Evolutionary conservation across 2,888 invertebrate species (phyloP).

Genomic region (Crocallis elinguaria): DNA sequence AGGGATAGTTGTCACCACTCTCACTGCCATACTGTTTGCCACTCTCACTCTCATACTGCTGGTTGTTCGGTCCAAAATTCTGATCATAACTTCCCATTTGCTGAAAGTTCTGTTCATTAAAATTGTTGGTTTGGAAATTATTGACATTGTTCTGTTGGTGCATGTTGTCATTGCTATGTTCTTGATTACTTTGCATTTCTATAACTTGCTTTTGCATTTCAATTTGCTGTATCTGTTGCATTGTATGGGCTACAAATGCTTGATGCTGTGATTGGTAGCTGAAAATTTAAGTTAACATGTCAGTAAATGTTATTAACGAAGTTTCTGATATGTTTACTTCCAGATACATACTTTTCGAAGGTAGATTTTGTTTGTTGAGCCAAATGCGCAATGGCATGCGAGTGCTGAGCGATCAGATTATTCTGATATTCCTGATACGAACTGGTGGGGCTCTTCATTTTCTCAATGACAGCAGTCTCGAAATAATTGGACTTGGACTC

Average conservation of each 20-base stretch:
- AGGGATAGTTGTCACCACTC: conserved; percentile 73
- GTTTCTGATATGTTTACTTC: conserved; percentile 6
- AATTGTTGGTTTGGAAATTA: conserved; percentile 66
- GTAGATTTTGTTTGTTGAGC: conserved; percentile 92
- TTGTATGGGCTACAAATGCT: conserved; percentile 96
- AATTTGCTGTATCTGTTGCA: conserved; percentile 93
- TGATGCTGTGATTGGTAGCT: conserved; percentile 97
- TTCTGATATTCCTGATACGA: conserved; percentile 97
- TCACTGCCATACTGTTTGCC: conserved; percentile 62
- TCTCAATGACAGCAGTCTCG: conserved; percentile 91
- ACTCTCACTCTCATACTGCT: conserved; percentile 74
- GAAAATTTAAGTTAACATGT: conserved; percentile 39
- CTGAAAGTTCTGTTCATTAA: conserved; percentile 66
- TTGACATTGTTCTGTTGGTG: conserved; percentile 62
- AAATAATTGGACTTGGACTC: conserved; percentile 97
- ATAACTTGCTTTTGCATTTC: conserved; percentile 91
- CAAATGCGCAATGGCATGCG: conserved; percentile 90
- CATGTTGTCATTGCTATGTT: conserved; percentile 61
- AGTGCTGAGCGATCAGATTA: conserved; percentile 92
- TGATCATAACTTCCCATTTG: conserved; percentile 65
- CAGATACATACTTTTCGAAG: conserved; percentile 87
- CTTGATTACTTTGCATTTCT: conserved; percentile 79
- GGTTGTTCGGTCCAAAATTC: conserved; percentile 60
- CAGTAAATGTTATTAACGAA: not conserved
- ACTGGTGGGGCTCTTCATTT: conserved; percentile 93